Conservation (phyloP, 2,888 invertebrate species). For the Diplolepis rosae region DNA sequence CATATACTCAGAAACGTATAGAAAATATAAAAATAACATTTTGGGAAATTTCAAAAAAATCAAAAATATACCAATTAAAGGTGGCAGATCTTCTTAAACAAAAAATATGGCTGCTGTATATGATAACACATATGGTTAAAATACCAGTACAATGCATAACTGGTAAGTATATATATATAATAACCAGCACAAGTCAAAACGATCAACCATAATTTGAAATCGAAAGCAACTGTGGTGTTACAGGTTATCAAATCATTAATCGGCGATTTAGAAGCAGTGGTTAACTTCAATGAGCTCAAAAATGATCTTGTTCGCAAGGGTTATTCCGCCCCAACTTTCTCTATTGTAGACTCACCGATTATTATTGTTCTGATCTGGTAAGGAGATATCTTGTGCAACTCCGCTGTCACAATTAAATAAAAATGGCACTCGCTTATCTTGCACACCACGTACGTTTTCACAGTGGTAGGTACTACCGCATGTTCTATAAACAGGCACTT, state of each 20-base stretch:
- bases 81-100: too few species aligned
- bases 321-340: constrained; percentile 63
- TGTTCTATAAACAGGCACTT: constrained; percentile 1
- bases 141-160: too few species aligned
- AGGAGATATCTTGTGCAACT: constrained; percentile 47
- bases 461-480: not conserved
- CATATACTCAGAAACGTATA: too few species aligned
- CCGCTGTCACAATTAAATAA: constrained; percentile 34
- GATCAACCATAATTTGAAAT: not conserved
- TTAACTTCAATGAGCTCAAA: constrained; percentile 50
- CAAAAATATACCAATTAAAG: too few species aligned
- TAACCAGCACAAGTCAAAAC: not conserved
- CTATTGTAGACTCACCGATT: constrained; percentile 66
- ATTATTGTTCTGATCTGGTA: constrained; percentile 56
- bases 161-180: not conserved
- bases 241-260: constrained; percentile 35
- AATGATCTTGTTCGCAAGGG: constrained; percentile 52
- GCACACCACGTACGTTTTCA: constrained; percentile 24
- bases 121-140: not conserved
- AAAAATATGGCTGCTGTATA: too few species aligned
- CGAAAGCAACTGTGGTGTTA: not conserved
- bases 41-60: too few species aligned
- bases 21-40: too few species aligned
- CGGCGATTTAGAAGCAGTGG: constrained; percentile 41
- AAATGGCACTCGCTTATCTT: constrained; percentile 34